Conservation (phyloP, 2,797 vertebrate genomes). For the Eidolon dupreanum region DNA sequence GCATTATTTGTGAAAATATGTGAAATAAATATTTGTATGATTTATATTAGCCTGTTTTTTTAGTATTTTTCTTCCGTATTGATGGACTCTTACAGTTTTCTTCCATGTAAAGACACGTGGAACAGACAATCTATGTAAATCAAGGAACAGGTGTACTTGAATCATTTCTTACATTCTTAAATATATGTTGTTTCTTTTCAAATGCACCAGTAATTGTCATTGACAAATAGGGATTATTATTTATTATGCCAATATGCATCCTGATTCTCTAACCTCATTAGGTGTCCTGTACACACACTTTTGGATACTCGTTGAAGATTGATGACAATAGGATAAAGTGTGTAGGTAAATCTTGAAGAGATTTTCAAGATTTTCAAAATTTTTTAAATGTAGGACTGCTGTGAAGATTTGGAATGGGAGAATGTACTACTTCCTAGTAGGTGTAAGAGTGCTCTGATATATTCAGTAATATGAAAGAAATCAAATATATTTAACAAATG, state of each 20-base stretch:
- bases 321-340: background rate
- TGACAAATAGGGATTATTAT: background rate
- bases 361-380: background rate
- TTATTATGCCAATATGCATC: background rate
- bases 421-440: background rate
- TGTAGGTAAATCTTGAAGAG: background rate
- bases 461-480: background rate
- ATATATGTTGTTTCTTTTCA: background rate
- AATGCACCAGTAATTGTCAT: background rate
- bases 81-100: too few relatives aligned
- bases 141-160: background rate
- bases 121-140: too few relatives aligned
- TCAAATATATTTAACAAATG: background rate
- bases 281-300: background rate
- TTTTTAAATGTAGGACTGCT: background rate
- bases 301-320: background rate
- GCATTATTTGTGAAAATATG: too few relatives aligned
- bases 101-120: too few relatives aligned
- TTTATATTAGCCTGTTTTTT: too few relatives aligned
- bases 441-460: background rate
- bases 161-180: constrained; percentile 20
- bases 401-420: background rate
- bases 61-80: too few relatives aligned
- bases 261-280: background rate
- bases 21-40: too few relatives aligned